Evolutionary conservation across 2,888 invertebrate genomes (phyloP).

Genomic region (Drosophila ustulata): DNA sequence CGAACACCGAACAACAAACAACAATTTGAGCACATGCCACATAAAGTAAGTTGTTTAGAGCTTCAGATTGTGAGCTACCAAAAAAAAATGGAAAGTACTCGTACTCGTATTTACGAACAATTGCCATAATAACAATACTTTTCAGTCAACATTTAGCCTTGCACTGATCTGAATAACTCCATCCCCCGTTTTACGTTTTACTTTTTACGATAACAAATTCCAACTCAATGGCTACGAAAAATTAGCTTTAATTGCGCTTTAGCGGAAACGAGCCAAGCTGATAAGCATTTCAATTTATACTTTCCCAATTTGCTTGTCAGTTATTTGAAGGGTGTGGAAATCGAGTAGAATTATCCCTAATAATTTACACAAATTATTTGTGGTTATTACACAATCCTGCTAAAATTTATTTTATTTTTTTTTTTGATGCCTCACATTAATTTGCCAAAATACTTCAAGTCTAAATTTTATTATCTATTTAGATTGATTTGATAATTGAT

Average conservation of each 20-base stretch:
- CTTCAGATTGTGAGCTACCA: conserved; percentile 11
- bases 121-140: conserved; percentile 35
- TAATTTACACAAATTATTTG: too few relatives aligned
- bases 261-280: not conserved
- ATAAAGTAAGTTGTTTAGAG: conserved; percentile 27
- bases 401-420: too few relatives aligned
- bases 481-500: too few relatives aligned
- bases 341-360: too few relatives aligned
- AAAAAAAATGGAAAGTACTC: conserved; percentile 55
- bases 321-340: too few relatives aligned
- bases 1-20: not conserved
- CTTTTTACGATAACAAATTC: not conserved
- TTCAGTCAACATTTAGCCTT: conserved; percentile 11
- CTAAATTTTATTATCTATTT: too few relatives aligned
- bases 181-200: not conserved
- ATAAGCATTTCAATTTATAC: not conserved
- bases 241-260: not conserved
- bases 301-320: not conserved
- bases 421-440: too few relatives aligned
- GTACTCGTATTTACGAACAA: conserved; percentile 41
- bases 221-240: not conserved
- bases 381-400: too few relatives aligned
- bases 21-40: conserved; percentile 35
- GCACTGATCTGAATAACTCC: not conserved
- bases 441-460: too few relatives aligned